phyloP scores from a whole-genome alignment of 1,140 invertebrate genomes.

The Drosophila navojoa region DNA sequence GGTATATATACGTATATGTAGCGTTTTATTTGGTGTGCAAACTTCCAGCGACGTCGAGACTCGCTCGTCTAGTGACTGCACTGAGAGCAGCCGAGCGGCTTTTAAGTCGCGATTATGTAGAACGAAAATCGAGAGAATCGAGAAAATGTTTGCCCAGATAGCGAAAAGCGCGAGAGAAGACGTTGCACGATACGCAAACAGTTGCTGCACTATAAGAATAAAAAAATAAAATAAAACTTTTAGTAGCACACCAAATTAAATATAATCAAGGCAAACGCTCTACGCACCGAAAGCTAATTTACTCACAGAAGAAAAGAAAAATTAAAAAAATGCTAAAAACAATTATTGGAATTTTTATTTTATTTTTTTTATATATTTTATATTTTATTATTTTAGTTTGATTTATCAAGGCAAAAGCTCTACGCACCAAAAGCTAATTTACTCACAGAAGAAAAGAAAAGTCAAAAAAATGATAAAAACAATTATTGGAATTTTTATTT shows the following conservation, averaged over 20 bases:
- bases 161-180: constrained; percentile 36
- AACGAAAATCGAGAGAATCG: constrained; percentile 31
- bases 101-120: constrained; percentile 69
- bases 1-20: background rate
- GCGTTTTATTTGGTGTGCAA: constrained; percentile 10
- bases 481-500: constrained; percentile 17
- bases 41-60: constrained; percentile 44
- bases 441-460: background rate
- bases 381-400: constrained; percentile 20
- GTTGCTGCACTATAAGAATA: constrained; percentile 33
- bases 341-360: constrained; percentile 17
- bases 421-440: constrained; percentile 22
- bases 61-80: constrained; percentile 59
- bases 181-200: constrained; percentile 9
- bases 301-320: background rate
- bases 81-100: constrained; percentile 56
- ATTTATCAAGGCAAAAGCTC: constrained; percentile 36
- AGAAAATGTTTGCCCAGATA: constrained; percentile 12
- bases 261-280: constrained; percentile 41
- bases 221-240: background rate
- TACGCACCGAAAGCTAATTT: constrained; percentile 21
- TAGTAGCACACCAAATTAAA: constrained; percentile 22
- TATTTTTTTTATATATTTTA: constrained; percentile 14
- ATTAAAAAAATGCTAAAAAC: background rate
- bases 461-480: background rate